Conservation (phyloP, 2,113 vertebrate species). For the Motacilla alba region DNA sequence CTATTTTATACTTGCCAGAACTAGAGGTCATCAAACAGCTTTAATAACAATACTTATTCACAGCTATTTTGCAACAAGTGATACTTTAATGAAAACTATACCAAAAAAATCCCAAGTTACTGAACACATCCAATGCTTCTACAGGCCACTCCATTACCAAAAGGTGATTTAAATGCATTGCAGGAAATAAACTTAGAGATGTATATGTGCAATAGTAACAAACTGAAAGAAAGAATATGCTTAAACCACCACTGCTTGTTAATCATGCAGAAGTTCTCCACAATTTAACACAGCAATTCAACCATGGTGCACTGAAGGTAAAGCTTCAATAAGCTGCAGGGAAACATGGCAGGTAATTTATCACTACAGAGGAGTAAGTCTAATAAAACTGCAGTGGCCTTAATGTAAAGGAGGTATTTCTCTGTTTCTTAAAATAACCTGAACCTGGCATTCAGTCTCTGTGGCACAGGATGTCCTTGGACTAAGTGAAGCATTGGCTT, state of each 20-base stretch:
- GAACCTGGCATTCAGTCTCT: neutral
- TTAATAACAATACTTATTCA: neutral
- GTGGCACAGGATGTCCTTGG: neutral
- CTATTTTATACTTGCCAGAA: neutral
- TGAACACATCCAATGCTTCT: neutral
- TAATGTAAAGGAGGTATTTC: neutral
- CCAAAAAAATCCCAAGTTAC: neutral
- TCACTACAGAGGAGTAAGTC: neutral
- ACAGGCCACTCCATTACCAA: neutral
- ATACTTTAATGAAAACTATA: neutral
- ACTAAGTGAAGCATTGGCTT: neutral
- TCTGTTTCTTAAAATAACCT: neutral
- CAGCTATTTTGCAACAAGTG: neutral
- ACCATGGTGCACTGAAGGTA: neutral
- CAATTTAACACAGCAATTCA: accelerated
- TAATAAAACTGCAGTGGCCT: neutral
- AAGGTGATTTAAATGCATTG: neutral
- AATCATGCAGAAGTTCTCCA: neutral
- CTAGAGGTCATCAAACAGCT: neutral
- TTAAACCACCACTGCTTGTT: neutral
- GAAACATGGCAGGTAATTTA: neutral
- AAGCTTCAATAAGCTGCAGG: neutral
- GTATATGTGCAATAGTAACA: neutral
- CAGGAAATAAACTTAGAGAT: neutral
- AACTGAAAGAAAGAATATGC: neutral